Base-by-base conservation (phyloP, 1,140 invertebrate genomes). In the Trigoniulus corallinus region DNA sequence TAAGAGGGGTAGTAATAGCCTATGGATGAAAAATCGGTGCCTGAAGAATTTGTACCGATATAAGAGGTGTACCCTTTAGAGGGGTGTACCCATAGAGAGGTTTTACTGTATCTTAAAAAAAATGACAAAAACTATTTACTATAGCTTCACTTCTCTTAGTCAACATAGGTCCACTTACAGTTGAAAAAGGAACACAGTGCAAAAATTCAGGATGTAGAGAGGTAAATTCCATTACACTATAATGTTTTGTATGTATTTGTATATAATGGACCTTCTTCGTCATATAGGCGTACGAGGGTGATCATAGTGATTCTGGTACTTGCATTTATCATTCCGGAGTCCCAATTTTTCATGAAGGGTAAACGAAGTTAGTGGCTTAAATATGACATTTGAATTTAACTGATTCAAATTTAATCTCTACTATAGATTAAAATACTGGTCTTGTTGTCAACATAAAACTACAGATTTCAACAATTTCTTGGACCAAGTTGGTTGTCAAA, bases 321-420 rank as follows among this genome's bases (percentile, higher is more conserved):
- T 98, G 95, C 64, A 67, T 71, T 39, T 74, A 85, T 71, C 95
- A 98, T 72, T 78, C 88, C 21, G 95, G 94, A 0, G 69, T 73
- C 18, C 88, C 94, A 1, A 75, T 99, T 41, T 98, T 98, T 65
- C 95, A 99, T 63, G 95, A 99, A 74, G 95, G 74, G 66, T 69
- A 58, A 55, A n/a, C n/a, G n/a, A n/a, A n/a, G n/a, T n/a, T n/a
- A n/a, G n/a, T n/a, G n/a, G n/a, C n/a, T n/a, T n/a, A n/a, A 55
- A 22, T 18, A 39, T 43, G 40, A 12, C 18, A 34, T 34, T 7
- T 34, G 29, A 34, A 34, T 7, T 7, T 34, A 22, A 37, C 3
- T 50, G 18, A 4, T 40, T 22, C 13, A 27, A 26, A 22, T n/a
- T 47, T 53, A 12, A 25, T 47, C 47, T 15, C 47, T 47, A 27